Evolutionary conservation across 2,888 invertebrate genomes (phyloP).

Genomic region (Beris chalybata): DNA sequence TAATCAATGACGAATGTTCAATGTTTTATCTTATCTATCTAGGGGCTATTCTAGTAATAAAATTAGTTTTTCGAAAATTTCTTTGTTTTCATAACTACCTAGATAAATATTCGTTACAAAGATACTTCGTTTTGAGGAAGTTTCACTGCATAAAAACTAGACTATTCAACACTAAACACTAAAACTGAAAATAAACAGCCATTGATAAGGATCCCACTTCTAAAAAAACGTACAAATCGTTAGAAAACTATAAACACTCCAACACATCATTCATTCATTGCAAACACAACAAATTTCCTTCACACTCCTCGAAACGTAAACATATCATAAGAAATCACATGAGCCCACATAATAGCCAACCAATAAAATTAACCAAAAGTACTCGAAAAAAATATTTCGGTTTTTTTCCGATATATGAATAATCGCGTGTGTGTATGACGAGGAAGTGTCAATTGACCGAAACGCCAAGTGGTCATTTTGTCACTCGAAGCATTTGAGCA

Average conservation of each 20-base stretch:
- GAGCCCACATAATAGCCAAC: constrained; percentile 18
- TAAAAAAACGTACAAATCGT: neutral
- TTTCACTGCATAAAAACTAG: no score
- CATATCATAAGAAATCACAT: constrained; percentile 25
- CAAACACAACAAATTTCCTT: constrained; percentile 2
- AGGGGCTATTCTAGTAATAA: no score
- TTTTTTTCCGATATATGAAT: constrained; percentile 21
- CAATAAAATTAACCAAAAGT: constrained; percentile 35
- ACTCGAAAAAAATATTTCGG: constrained; percentile 31
- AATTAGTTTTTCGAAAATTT: no score
- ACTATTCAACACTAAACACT: no score
- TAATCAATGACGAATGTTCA: no score
- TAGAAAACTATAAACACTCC: constrained; percentile 24
- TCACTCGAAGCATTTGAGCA: constrained; percentile 21
- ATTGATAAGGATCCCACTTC: no score
- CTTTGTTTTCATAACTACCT: no score
- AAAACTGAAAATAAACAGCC: no score
- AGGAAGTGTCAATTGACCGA: constrained; percentile 35
- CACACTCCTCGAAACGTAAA: constrained; percentile 25
- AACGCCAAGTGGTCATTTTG: constrained; percentile 36
- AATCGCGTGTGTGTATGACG: constrained; percentile 15
- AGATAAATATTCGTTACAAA: no score
- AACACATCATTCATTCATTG: constrained; percentile 17
- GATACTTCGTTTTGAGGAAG: no score
- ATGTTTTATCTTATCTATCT: no score